Evolutionary conservation across 2,797 vertebrate species (phyloP).

Genomic region (Chrosomus eos): DNA sequence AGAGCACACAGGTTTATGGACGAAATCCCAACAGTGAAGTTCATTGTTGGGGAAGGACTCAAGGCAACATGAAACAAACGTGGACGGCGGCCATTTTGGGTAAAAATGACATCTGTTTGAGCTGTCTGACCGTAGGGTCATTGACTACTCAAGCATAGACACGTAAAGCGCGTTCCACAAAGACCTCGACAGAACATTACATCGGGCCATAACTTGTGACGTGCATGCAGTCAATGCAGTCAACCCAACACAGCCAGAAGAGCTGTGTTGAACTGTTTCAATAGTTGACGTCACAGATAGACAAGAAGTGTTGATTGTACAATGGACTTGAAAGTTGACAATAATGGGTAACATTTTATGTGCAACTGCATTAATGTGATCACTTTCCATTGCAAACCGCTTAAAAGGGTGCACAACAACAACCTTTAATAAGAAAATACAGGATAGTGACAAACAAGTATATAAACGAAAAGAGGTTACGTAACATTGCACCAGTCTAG

Average conservation of each 20-base stretch:
- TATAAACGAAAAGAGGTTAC: conserved; percentile 47
- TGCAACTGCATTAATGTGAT: conserved; percentile 32
- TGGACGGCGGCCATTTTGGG: conserved; percentile 83
- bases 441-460: conserved; percentile 55
- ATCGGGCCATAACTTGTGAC: conserved; percentile 74
- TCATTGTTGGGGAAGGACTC: conserved; percentile 83
- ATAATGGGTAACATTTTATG: background rate
- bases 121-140: conserved; percentile 80
- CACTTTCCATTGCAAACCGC: conserved; percentile 78
- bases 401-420: conserved; percentile 72
- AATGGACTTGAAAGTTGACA: conserved; percentile 67
- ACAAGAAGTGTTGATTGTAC: conserved; percentile 69
- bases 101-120: conserved; percentile 90
- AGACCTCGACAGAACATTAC: conserved; percentile 80
- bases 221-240: conserved; percentile 83
- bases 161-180: conserved; percentile 76
- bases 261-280: conserved; percentile 64
- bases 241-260: conserved; percentile 81
- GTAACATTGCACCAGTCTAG: conserved; percentile 10
- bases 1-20: conserved; percentile 72
- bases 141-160: conserved; percentile 88
- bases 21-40: conserved; percentile 88
- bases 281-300: conserved; percentile 48
- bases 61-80: conserved; percentile 70
- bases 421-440: conserved; percentile 26